These are phyloP conservation scores for Colletes latitarsis DNA, from an alignment of 1,140 invertebrate species.

Conservation along the genomic window DNA sequence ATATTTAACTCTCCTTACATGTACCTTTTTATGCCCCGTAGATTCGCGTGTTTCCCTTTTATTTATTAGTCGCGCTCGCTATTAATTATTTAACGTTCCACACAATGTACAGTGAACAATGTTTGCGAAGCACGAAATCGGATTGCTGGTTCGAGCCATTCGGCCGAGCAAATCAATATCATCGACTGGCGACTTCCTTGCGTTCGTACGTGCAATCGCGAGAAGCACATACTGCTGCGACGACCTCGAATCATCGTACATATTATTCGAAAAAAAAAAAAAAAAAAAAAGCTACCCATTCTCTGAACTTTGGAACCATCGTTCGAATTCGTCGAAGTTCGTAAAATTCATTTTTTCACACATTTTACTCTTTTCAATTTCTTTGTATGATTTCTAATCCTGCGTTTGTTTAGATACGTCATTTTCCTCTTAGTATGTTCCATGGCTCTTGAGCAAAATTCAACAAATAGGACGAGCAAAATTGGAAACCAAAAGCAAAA, in stretches of 20 bases:
- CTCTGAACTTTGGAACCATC: neutral
- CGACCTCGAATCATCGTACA: neutral
- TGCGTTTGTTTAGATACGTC: too few species aligned
- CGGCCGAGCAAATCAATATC: slow-evolving; percentile 18
- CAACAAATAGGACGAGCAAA: too few species aligned
- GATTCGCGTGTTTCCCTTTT: neutral
- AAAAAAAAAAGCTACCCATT: neutral
- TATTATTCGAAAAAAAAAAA: neutral
- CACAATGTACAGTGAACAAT: neutral
- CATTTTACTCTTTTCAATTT: neutral
- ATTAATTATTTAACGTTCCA: neutral
- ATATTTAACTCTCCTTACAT: neutral
- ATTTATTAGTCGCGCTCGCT: too few species aligned
- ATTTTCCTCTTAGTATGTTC: too few species aligned
- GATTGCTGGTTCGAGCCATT: neutral
- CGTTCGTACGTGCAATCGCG: neutral
- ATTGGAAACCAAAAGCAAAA: too few species aligned
- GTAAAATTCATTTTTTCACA: neutral
- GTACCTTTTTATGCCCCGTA: neutral
- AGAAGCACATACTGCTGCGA: neutral
- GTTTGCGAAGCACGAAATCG: slow-evolving; percentile 11
- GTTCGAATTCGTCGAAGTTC: neutral
- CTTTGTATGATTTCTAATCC: too few species aligned
- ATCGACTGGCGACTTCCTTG: slow-evolving; percentile 25
- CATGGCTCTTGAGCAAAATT: too few species aligned